Conservation (phyloP, 2,797 vertebrate genomes). For the Alfaro cultratus region DNA sequence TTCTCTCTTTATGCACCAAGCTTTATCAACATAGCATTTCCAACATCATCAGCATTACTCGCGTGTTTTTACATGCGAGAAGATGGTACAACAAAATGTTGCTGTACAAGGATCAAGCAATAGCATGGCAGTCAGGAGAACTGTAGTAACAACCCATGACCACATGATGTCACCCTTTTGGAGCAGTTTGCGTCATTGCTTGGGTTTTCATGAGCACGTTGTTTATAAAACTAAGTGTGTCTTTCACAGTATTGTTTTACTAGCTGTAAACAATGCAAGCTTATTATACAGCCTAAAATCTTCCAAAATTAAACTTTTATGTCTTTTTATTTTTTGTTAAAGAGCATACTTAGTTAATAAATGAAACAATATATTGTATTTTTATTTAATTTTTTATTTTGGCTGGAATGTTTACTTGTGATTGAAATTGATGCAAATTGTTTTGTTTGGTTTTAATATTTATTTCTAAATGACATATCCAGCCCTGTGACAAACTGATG, state of each 20-base stretch:
- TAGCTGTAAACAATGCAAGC: neutral
- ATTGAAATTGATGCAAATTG: neutral
- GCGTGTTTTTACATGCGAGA: neutral
- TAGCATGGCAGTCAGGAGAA: neutral
- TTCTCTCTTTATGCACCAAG: neutral
- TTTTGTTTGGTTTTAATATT: neutral
- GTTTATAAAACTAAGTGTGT: neutral
- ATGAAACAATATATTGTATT: neutral
- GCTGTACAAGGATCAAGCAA: neutral
- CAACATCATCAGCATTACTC: neutral
- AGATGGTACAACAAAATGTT: neutral
- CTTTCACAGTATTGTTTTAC: neutral
- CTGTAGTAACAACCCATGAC: slow-evolving; percentile 39
- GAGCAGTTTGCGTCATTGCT: neutral
- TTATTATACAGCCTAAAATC: neutral
- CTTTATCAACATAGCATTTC: neutral
- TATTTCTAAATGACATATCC: no score
- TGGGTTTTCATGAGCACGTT: neutral
- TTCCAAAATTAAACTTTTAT: neutral
- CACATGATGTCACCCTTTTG: slow-evolving; percentile 62
- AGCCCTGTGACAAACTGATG: no score
- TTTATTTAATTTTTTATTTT: neutral
- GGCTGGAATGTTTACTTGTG: neutral
- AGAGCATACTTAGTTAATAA: neutral
- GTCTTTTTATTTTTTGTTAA: neutral